These are phyloP conservation scores for Drepana arcuata DNA, from an alignment of 1,140 invertebrate species.

Conservation along the genomic window DNA sequence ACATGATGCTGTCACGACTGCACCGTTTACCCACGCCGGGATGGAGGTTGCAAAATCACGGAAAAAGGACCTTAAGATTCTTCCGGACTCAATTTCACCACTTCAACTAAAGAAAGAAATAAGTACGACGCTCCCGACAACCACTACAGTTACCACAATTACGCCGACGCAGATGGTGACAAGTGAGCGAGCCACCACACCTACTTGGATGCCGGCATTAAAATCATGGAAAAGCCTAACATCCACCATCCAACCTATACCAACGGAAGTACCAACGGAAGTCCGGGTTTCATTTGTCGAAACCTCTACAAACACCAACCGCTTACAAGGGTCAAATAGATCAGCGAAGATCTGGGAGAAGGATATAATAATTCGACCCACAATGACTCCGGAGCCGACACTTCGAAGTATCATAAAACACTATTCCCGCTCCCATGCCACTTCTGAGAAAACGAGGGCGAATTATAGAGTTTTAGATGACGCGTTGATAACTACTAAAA, in stretches of 20 bases:
- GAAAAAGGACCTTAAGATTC: conserved; percentile 54
- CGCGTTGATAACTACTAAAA: conserved; percentile 47
- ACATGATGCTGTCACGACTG: conserved; percentile 38
- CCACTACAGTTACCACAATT: conserved; percentile 17
- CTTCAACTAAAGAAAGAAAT: conserved; percentile 26
- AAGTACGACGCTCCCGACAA: conserved; percentile 16
- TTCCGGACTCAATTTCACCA: conserved; percentile 28
- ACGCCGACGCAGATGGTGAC: conserved; percentile 23
- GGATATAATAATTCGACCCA: conserved; percentile 49
- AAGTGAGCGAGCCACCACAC: conserved; percentile 35
- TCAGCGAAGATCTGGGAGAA: conserved; percentile 51
- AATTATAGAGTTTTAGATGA: conserved; percentile 40
- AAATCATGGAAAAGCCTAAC: conserved; percentile 48
- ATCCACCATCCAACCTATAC: conserved; percentile 28
- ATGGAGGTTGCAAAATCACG: conserved; percentile 46
- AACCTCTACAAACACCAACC: conserved; percentile 18
- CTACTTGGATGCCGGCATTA: conserved; percentile 53
- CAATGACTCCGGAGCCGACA: conserved; percentile 41
- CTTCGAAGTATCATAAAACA: conserved; percentile 37
- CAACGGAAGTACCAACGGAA: conserved; percentile 36
- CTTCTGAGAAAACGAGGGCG: conserved; percentile 34
- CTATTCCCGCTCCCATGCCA: conserved; percentile 31
- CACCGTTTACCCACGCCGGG: conserved; percentile 33
- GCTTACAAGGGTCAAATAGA: no score
- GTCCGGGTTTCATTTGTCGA: conserved; percentile 2